Conservation (phyloP, 2,113 vertebrate species). For the Dasypus novemcinctus region DNA sequence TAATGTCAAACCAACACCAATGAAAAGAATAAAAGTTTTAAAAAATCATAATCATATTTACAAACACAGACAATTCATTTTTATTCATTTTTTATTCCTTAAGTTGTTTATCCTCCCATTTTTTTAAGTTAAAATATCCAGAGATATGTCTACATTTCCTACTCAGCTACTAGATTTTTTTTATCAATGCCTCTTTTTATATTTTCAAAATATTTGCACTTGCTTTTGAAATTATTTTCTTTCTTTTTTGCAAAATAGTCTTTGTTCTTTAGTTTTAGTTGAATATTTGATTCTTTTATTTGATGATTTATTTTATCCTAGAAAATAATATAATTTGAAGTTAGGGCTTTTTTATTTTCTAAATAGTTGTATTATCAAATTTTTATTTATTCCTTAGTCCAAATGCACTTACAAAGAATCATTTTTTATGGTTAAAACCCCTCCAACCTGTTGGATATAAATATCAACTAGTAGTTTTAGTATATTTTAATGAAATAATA, state of each 20-base stretch:
- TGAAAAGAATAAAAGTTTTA: not conserved
- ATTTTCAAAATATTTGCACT: not conserved
- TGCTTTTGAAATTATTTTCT: not conserved
- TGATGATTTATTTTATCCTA: not conserved
- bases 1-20: not conserved
- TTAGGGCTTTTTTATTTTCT: not conserved
- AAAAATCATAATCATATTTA: not conserved
- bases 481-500: not conserved
- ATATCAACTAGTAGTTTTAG: not conserved
- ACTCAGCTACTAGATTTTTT: not conserved
- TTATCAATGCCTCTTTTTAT: not conserved
- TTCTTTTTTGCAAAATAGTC: not conserved
- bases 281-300: not conserved
- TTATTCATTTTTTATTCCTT: not conserved
- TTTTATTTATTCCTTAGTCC: not conserved
- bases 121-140: not conserved
- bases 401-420: not conserved
- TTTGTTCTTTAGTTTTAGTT: not conserved
- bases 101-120: not conserved
- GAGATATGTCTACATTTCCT: not conserved
- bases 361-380: not conserved
- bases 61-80: not conserved
- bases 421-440: not conserved
- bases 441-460: not conserved
- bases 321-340: not conserved